These are phyloP conservation scores for Napeogenes sylphis DNA, from an alignment of 2,888 invertebrate species.

Conservation along the genomic window DNA sequence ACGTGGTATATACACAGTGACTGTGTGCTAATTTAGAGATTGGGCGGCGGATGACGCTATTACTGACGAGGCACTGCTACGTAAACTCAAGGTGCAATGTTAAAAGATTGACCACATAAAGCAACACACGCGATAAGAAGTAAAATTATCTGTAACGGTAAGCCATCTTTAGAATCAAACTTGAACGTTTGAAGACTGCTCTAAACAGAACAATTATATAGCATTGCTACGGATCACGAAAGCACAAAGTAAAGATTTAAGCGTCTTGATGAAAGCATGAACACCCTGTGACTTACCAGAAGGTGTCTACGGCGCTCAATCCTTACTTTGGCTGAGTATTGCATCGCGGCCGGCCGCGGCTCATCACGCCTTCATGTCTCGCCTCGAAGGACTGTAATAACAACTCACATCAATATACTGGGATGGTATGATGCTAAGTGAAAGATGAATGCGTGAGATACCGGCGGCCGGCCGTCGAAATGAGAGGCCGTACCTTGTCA, in stretches of 20 bases:
- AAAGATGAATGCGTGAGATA: slow-evolving; percentile 72
- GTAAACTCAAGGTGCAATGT: slow-evolving; percentile 2
- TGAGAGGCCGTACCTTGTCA: slow-evolving; percentile 82
- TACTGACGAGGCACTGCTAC: not conserved
- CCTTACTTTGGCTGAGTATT: slow-evolving; percentile 73
- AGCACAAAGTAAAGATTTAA: slow-evolving; percentile 77
- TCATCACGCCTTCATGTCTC: slow-evolving; percentile 72
- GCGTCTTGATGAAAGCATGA: slow-evolving; percentile 72
- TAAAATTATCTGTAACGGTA: slow-evolving; percentile 17
- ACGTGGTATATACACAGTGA: no score
- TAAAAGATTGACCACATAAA: slow-evolving; percentile 13
- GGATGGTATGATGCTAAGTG: slow-evolving; percentile 68
- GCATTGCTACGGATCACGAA: slow-evolving; percentile 56
- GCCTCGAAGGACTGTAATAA: slow-evolving; percentile 71
- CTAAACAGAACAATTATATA: slow-evolving; percentile 21
- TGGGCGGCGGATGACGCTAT: not conserved
- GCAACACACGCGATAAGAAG: not conserved
- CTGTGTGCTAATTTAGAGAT: no score
- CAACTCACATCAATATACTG: slow-evolving; percentile 72
- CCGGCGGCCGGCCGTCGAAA: slow-evolving; percentile 55
- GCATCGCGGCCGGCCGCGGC: slow-evolving; percentile 73
- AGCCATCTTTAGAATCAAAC: slow-evolving; percentile 24
- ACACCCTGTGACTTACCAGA: slow-evolving; percentile 77
- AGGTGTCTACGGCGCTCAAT: slow-evolving; percentile 75
- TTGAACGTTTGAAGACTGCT: slow-evolving; percentile 21